phyloP scores from a whole-genome alignment of 1,140 invertebrate species.

The Cryptotermes secundus region DNA sequence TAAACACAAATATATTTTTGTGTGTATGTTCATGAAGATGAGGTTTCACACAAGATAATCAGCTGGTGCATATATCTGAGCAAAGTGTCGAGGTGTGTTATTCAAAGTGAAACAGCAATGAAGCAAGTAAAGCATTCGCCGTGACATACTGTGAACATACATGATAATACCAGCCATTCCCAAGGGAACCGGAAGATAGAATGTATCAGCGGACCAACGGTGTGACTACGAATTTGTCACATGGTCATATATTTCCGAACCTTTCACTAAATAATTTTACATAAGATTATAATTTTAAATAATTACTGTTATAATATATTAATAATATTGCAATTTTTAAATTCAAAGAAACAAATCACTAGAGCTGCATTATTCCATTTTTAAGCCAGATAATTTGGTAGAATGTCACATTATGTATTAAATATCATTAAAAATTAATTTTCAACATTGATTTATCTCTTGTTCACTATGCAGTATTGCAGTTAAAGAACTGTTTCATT shows the following conservation, averaged over 20 bases:
- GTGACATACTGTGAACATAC: not conserved
- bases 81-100: too few relatives aligned
- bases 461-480: too few relatives aligned
- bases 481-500: too few relatives aligned
- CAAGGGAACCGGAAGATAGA: not conserved
- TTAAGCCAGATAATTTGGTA: not conserved
- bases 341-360: not conserved
- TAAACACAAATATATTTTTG: too few relatives aligned
- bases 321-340: too few relatives aligned
- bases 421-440: not conserved
- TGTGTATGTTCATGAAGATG: too few relatives aligned
- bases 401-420: not conserved
- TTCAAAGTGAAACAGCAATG: not conserved
- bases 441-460: too few relatives aligned
- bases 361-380: too few relatives aligned
- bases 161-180: not conserved
- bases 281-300: too few relatives aligned
- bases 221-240: constrained; percentile 7
- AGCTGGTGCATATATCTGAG: too few relatives aligned
- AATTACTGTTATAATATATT: too few relatives aligned
- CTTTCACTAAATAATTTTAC: not conserved
- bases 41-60: too few relatives aligned
- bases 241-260: not conserved
- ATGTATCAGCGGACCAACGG: not conserved
- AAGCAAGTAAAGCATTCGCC: not conserved